Percentiles rank a stretch among this genome's conserved stretches.
Evolutionary conservation across 2,797 vertebrate species (phyloP).

Genomic region (Cyclura pinguis): DNA sequence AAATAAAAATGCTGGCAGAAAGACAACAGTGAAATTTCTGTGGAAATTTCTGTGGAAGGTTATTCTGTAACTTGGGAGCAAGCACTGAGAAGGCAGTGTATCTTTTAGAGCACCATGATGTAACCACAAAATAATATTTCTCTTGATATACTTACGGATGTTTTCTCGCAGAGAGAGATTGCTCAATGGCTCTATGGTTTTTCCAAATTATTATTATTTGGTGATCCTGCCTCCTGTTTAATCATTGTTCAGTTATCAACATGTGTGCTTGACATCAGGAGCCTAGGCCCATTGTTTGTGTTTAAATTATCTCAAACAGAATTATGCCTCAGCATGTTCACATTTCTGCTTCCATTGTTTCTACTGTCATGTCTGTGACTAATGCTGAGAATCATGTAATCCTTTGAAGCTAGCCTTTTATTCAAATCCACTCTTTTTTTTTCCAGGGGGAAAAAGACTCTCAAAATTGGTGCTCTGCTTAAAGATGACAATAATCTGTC

Average conservation of each 20-base stretch:
- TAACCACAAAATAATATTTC: too few species aligned
- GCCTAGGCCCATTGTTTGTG: conserved; percentile 16
- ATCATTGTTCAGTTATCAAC: conserved; percentile 16
- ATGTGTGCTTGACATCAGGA: conserved; percentile 34
- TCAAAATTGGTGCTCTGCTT: not conserved
- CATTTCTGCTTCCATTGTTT: conserved; percentile 43
- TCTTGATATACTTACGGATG: not conserved
- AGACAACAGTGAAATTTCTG: too few species aligned
- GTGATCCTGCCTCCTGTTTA: not conserved
- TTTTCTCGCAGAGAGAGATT: not conserved
- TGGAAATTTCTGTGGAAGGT: too few species aligned
- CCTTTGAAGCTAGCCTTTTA: conserved; percentile 33
- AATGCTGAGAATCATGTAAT: conserved; percentile 43
- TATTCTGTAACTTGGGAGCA: too few species aligned
- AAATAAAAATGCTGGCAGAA: too few species aligned
- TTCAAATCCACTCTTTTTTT: conserved; percentile 43
- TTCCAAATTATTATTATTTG: conserved; percentile 25
- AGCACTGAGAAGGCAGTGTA: too few species aligned
- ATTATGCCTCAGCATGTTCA: conserved; percentile 58
- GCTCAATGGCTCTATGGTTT: conserved; percentile 39
- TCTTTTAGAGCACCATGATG: too few species aligned
- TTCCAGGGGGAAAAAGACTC: not conserved
- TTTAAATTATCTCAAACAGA: conserved; percentile 50
- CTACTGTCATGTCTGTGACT: conserved; percentile 45
- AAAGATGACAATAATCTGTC: conserved; percentile 46